Percentiles rank a stretch among this genome's conserved stretches.
phyloP scores from a whole-genome alignment of 2,797 vertebrate species.

The Sarcophilus harrisii region DNA sequence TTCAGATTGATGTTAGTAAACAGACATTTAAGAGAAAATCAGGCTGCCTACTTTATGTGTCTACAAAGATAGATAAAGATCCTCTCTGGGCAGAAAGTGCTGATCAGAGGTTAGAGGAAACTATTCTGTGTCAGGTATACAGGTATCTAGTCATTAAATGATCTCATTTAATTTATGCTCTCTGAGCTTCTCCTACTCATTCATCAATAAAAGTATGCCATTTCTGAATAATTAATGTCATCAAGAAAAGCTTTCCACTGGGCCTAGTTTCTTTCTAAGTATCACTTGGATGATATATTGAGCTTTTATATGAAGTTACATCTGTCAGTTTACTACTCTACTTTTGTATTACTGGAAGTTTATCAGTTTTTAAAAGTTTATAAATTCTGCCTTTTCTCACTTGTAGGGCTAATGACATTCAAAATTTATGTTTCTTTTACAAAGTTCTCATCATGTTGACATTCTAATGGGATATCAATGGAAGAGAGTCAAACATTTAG shows the following conservation, averaged over 20 bases:
- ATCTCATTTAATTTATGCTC: neutral
- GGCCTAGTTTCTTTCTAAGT: neutral
- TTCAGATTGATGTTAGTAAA: fast-evolving
- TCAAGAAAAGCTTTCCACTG: neutral
- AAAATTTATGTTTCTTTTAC: neutral
- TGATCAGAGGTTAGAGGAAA: neutral
- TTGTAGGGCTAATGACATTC: neutral
- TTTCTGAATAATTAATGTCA: constrained; percentile 9
- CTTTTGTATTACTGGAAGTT: neutral
- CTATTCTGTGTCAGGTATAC: neutral
- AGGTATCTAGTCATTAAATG: neutral
- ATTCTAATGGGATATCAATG: neutral
- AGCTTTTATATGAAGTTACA: neutral
- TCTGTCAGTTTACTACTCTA: neutral
- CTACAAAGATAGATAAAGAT: fast-evolving
- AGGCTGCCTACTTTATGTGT: fast-evolving
- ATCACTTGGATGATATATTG: neutral
- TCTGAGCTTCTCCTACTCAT: neutral
- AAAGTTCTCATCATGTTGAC: neutral
- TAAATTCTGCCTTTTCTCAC: neutral
- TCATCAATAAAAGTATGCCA: neutral
- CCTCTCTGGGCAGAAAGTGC: neutral
- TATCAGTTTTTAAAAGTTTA: neutral
- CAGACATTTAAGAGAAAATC: neutral
- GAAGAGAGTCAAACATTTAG: neutral